A percentile compares a stretch with the other conserved stretches of the same genome.
phyloP scores from a whole-genome alignment of 2,888 invertebrate species.

The Bursaphelenchus okinawaensis region DNA sequence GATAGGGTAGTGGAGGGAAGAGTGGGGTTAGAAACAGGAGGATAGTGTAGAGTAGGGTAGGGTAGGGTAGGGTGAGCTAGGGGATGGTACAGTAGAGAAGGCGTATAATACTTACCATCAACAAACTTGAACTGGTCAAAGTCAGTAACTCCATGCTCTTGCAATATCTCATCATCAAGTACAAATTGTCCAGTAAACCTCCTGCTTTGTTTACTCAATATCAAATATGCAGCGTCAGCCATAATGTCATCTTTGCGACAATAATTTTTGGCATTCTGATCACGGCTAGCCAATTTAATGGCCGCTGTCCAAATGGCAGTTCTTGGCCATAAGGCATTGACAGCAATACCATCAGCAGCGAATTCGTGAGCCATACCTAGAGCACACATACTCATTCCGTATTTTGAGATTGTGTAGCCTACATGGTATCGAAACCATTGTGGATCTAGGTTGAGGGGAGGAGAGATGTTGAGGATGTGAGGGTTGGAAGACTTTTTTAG shows the following conservation, averaged over 20 bases:
- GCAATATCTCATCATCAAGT: slow-evolving; percentile 82
- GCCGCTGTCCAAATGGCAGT: slow-evolving; percentile 73
- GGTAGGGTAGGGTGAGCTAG: too few species aligned
- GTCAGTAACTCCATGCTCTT: slow-evolving; percentile 73
- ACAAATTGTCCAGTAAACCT: slow-evolving; percentile 73
- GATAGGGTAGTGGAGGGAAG: too few species aligned
- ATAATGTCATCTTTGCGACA: slow-evolving; percentile 79
- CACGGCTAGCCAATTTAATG: slow-evolving; percentile 58
- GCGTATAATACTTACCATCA: slow-evolving; percentile 69
- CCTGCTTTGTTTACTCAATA: slow-evolving; percentile 61
- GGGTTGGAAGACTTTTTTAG: slow-evolving; percentile 76
- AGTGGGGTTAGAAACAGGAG: too few species aligned
- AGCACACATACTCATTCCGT: slow-evolving; percentile 83
- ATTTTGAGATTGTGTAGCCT: slow-evolving; percentile 95
- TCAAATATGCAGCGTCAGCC: slow-evolving; percentile 80
- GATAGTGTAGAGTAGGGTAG: too few species aligned
- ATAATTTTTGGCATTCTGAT: background rate
- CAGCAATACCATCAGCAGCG: slow-evolving; percentile 73
- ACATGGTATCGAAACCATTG: slow-evolving; percentile 68
- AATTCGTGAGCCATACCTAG: slow-evolving; percentile 83
- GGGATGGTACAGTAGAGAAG: too few species aligned
- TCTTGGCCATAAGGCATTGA: slow-evolving; percentile 92
- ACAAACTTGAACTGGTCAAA: slow-evolving; percentile 77
- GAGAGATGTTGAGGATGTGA: slow-evolving; percentile 88
- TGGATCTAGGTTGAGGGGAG: slow-evolving; percentile 80